Conservation (phyloP, 2,888 invertebrate genomes). For the Diplolepis rosae region DNA sequence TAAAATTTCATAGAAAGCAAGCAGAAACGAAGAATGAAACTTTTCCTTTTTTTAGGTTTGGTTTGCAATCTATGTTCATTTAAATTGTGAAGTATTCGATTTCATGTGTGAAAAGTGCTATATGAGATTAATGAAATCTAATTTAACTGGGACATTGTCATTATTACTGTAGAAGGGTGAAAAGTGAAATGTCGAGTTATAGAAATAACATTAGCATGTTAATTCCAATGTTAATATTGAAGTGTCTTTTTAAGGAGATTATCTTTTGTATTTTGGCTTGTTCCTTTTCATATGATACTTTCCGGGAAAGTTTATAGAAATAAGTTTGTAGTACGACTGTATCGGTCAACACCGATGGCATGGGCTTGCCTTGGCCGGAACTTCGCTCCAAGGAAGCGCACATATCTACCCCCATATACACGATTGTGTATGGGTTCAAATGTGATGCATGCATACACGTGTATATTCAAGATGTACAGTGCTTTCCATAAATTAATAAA, state of each 20-base stretch:
- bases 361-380: conserved; percentile 66
- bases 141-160: not conserved
- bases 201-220: too few species aligned
- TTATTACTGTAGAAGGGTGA: not conserved
- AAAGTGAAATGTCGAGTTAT: not conserved
- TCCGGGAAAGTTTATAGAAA: conserved; percentile 38
- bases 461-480: conserved; percentile 1
- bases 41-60: not conserved
- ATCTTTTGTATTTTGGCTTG: not conserved
- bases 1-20: not conserved
- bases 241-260: not conserved
- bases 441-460: conserved; percentile 14
- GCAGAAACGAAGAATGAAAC: not conserved
- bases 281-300: conserved; percentile 1
- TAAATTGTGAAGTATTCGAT: not conserved
- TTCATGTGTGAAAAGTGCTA: not conserved
- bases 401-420: conserved; percentile 51
- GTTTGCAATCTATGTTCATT: not conserved
- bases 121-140: conserved; percentile 1
- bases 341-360: conserved; percentile 46
- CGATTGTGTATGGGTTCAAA: conserved; percentile 43
- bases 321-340: conserved; percentile 47
- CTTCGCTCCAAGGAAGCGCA: conserved; percentile 71
- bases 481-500: not conserved
- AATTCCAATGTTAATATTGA: too few species aligned